Base-by-base conservation (phyloP, 2,113 vertebrate species). In the Fulmarus glacialis region DNA sequence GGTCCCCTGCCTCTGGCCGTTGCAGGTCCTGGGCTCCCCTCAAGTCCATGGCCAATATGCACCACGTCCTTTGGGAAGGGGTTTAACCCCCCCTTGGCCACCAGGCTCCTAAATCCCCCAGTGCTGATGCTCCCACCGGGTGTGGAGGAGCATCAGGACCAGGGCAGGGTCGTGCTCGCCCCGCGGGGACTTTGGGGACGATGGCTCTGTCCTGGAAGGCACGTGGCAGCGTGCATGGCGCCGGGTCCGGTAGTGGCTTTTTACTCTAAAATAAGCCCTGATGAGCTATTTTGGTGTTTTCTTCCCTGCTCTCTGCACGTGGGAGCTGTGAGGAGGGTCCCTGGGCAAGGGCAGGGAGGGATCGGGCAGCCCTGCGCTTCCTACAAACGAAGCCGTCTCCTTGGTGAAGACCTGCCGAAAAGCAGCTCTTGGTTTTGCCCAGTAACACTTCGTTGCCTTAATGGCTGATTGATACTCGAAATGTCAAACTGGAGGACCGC, bases 241-340 rank as follows among this genome's bases (percentile, higher is more conserved):
- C 8, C 0, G 1, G 27, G 11, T 16, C 45, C 3, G 18, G 14
- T 6, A 7, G 36, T 8, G 26, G 11, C 4, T 42, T 75, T 89
- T 53, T 18, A 30, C 56, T 80, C 21, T 4, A 1, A 27, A 75
- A 55, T 27, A n/a, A 21, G 4, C 9, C 52, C 29, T 1, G 21
- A 1, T 22, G 74, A 71, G 55, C 15, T 4, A 2, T 22, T 87
- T 40, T 6, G 19, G 2, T 26, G 5, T 15, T 58, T 80, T 16
- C 4, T 9, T 23, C 5, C 70, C 12, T 0, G 0, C 32, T 59
- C 11, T 24, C 60, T 4, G 0, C 48, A 8, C 1, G 0, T 11
- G 32, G 43, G 48, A 59, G 26, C 53, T 19, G 45, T 15, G 19
- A 6, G 8, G n/a, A 43, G 29, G 4, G 2, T 45, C 48, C 11